These are phyloP conservation scores for Ganaspis sp. DNA, from an alignment of 1,140 invertebrate species.

Conservation along the genomic window DNA sequence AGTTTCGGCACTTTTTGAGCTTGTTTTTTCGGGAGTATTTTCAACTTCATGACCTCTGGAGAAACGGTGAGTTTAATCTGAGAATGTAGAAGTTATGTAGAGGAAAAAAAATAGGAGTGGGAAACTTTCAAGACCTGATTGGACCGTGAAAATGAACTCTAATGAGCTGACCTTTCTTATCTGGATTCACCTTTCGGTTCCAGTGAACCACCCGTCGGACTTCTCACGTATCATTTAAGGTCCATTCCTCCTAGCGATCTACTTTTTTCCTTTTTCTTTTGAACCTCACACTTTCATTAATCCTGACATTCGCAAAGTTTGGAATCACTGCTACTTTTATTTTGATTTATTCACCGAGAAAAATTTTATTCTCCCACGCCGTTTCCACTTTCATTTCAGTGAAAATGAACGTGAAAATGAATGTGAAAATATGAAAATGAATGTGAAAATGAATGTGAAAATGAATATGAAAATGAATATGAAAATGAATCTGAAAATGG, in stretches of 20 bases:
- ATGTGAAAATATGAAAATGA: too few species aligned
- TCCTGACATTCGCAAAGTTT: not conserved
- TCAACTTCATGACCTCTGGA: not conserved
- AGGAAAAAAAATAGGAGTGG: conserved; percentile 27
- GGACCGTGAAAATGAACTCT: conserved; percentile 45
- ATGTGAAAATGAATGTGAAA: too few species aligned
- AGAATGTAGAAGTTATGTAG: not conserved
- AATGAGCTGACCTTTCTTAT: conserved; percentile 45
- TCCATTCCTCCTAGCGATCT: conserved; percentile 6
- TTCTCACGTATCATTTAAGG: conserved; percentile 46
- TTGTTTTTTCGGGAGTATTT: too few species aligned
- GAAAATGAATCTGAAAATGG: too few species aligned
- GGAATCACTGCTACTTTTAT: too few species aligned
- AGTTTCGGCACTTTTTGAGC: too few species aligned
- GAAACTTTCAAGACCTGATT: conserved; percentile 33
- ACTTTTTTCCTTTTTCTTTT: not conserved
- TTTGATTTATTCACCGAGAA: too few species aligned
- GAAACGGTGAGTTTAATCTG: not conserved
- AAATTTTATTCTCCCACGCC: too few species aligned
- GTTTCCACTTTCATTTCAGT: too few species aligned
- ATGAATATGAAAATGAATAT: too few species aligned
- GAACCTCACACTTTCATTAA: not conserved
- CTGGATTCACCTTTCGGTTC: conserved; percentile 45
- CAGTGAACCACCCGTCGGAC: conserved; percentile 26
- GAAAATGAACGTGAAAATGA: too few species aligned